phyloP scores from a whole-genome alignment of 2,797 vertebrate genomes.

The Coluber constrictor region DNA sequence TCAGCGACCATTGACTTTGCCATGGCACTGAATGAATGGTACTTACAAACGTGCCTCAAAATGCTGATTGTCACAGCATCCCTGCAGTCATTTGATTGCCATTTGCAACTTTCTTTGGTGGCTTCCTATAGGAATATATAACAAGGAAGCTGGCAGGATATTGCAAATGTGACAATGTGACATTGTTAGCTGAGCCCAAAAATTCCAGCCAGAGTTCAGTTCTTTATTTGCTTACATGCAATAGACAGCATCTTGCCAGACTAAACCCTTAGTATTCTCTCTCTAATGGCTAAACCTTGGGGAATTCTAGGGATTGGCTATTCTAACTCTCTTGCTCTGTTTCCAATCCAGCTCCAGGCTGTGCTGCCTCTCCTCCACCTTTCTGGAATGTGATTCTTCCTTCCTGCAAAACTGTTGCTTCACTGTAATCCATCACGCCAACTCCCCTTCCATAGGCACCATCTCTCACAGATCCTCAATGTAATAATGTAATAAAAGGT shows the following conservation, averaged over 20 bases:
- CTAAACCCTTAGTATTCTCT: not conserved
- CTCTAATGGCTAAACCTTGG: not conserved
- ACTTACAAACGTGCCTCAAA: not conserved
- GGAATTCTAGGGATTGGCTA: not conserved
- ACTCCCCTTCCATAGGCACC: not conserved
- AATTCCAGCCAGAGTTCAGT: not conserved
- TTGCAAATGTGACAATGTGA: not conserved
- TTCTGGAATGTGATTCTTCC: not conserved
- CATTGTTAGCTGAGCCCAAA: not conserved
- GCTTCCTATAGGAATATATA: not conserved
- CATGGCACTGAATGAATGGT: not conserved
- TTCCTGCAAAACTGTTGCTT: not conserved
- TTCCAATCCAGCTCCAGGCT: not conserved
- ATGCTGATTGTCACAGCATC: not conserved
- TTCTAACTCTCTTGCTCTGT: not conserved
- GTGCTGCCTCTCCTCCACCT: not conserved
- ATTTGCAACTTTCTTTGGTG: not conserved
- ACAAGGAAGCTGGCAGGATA: not conserved
- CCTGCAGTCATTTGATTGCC: not conserved
- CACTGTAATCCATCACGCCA: not conserved
- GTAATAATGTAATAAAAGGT: too few relatives aligned
- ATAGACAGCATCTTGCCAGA: not conserved
- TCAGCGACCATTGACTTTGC: not conserved
- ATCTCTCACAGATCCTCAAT: not conserved
- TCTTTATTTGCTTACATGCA: not conserved